phyloP scores from a whole-genome alignment of 2,888 invertebrate species.

The Saturnia japonica region DNA sequence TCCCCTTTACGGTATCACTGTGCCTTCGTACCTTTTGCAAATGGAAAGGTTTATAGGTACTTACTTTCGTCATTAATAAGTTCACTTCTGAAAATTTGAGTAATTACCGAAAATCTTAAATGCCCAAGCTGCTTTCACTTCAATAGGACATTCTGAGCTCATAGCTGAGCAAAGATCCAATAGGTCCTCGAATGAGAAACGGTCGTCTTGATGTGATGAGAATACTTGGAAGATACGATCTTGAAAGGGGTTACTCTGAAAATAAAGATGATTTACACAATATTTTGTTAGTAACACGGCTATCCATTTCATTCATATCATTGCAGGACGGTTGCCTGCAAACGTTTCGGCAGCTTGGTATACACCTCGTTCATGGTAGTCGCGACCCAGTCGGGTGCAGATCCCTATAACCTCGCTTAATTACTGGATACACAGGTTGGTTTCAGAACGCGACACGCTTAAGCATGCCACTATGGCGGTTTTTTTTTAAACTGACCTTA shows the following conservation, averaged over 20 bases:
- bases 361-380: too few species aligned
- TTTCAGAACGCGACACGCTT: too few species aligned
- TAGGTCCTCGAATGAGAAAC: conserved; percentile 89
- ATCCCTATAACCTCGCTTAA: too few species aligned
- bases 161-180: conserved; percentile 90
- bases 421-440: too few species aligned
- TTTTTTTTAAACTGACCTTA: too few species aligned
- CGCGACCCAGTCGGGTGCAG: too few species aligned
- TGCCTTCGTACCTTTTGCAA: neutral
- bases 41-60: neutral
- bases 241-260: conserved; percentile 88
- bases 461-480: too few species aligned
- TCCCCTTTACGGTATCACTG: neutral
- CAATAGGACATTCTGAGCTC: conserved; percentile 86
- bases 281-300: neutral
- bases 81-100: neutral
- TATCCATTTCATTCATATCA: too few species aligned
- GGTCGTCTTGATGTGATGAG: conserved; percentile 85
- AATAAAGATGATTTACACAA: conserved; percentile 28
- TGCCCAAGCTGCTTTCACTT: conserved; percentile 89
- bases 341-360: too few species aligned
- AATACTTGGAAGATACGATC: conserved; percentile 88
- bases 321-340: too few species aligned
- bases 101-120: conserved; percentile 87
- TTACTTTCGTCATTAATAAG: too few species aligned